Evolutionary conservation across 1,140 invertebrate genomes (phyloP).

Genomic region (Venustaconcha ellipsiformis): DNA sequence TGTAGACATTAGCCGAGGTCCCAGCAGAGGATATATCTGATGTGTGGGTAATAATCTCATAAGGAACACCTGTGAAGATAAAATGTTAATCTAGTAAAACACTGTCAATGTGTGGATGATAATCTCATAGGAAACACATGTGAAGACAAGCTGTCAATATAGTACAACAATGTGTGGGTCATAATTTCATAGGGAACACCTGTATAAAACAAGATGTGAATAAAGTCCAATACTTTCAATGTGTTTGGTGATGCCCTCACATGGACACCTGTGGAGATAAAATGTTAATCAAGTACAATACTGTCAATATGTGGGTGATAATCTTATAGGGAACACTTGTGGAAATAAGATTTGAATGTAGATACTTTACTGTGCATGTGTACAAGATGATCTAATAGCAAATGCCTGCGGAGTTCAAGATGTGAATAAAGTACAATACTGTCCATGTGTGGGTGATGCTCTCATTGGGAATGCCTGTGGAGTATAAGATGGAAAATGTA

Average conservation of each 20-base stretch:
- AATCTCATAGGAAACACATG: constrained; percentile 68
- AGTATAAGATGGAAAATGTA: no score
- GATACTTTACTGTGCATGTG: no score
- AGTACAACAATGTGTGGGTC: constrained; percentile 45
- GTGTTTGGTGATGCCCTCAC: constrained; percentile 65
- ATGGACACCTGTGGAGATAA: no score
- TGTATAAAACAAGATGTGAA: constrained; percentile 32
- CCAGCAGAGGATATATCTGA: constrained; percentile 58
- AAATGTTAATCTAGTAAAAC: not conserved
- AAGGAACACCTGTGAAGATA: constrained; percentile 61
- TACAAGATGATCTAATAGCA: no score
- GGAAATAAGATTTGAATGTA: no score
- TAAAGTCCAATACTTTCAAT: not conserved
- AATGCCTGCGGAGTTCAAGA: no score
- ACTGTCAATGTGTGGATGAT: constrained; percentile 55
- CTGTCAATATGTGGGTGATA: no score
- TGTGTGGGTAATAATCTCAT: constrained; percentile 66
- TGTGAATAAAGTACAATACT: no score
- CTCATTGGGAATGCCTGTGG: no score
- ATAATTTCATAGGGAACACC: constrained; percentile 67
- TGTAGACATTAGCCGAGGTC: constrained; percentile 65
- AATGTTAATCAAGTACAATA: no score
- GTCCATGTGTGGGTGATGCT: no score
- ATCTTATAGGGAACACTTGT: no score
- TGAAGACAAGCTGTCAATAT: constrained; percentile 11